phyloP scores from a whole-genome alignment of 2,888 invertebrate species.

The Acleris laterana region DNA sequence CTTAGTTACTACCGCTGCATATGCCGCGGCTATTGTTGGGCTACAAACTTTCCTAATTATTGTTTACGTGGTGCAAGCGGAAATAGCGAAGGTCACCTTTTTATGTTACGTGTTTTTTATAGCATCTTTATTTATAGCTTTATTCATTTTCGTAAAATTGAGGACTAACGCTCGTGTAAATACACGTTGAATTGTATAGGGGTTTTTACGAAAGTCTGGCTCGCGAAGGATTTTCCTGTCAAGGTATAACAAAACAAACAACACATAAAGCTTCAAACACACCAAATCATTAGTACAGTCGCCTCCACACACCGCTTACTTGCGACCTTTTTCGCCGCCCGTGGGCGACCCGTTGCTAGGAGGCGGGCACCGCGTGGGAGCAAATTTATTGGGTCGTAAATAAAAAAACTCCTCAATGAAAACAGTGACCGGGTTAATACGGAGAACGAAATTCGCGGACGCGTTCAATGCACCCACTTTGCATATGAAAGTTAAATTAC shows the following conservation, averaged over 20 bases:
- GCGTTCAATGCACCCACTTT: conserved; percentile 25
- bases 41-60: conserved; percentile 51
- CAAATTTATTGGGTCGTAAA: conserved; percentile 63
- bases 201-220: too few species aligned
- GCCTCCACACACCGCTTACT: conserved; percentile 40
- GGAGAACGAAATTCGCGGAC: conserved; percentile 21
- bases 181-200: too few species aligned
- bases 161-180: too few species aligned
- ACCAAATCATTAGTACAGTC: conserved; percentile 12
- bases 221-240: too few species aligned
- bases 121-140: neutral
- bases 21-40: conserved; percentile 48
- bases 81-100: conserved; percentile 53
- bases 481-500: conserved; percentile 17
- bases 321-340: conserved; percentile 56
- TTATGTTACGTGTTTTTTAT: conserved; percentile 43
- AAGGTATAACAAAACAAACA: neutral
- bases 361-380: conserved; percentile 58
- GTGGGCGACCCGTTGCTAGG: conserved; percentile 57
- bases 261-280: neutral
- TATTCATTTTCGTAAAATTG: neutral
- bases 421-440: conserved; percentile 51
- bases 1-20: conserved; percentile 49
- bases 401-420: conserved; percentile 58
- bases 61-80: conserved; percentile 58